phyloP scores from a whole-genome alignment of 2,888 invertebrate species.

The Leucoptera coffeella region DNA sequence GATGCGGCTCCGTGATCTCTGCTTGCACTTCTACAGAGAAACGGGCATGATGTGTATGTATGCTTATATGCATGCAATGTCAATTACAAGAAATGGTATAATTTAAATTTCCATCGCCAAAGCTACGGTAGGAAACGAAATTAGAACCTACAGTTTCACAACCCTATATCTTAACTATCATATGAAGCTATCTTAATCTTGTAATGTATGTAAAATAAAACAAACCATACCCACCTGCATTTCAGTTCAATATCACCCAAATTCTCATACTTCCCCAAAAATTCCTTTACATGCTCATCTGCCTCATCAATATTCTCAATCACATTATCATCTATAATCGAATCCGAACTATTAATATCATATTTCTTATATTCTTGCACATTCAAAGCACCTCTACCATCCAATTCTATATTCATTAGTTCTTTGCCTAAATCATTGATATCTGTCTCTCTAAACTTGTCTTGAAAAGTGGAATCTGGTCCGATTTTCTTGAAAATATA shows the following conservation, averaged over 20 bases:
- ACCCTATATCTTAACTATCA: too few species aligned
- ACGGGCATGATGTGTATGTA: too few species aligned
- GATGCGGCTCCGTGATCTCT: too few species aligned
- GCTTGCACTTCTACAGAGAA: too few species aligned
- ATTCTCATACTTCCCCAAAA: slow-evolving; percentile 29
- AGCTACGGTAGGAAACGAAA: too few species aligned
- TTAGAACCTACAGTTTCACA: too few species aligned
- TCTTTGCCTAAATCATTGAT: slow-evolving; percentile 11
- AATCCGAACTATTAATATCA: slow-evolving; percentile 24
- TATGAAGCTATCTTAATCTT: too few species aligned
- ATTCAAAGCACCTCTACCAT: slow-evolving; percentile 30
- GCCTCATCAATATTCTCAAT: slow-evolving; percentile 38
- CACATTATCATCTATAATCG: slow-evolving; percentile 21
- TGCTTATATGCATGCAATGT: too few species aligned
- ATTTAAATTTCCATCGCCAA: too few species aligned
- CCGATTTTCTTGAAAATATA: slow-evolving; percentile 32
- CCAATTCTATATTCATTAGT: slow-evolving; percentile 35
- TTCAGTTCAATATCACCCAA: slow-evolving; percentile 17
- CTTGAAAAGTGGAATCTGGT: slow-evolving; percentile 12
- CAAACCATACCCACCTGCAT: slow-evolving; percentile 22
- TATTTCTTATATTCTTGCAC: slow-evolving; percentile 16
- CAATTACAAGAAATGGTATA: too few species aligned
- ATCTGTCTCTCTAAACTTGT: slow-evolving; percentile 9
- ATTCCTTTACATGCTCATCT: slow-evolving; percentile 35
- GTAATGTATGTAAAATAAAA: too few species aligned